These are phyloP conservation scores for Porites lobata DNA, from an alignment of 92 coral and sea anemone species.

Conservation along the genomic window DNA sequence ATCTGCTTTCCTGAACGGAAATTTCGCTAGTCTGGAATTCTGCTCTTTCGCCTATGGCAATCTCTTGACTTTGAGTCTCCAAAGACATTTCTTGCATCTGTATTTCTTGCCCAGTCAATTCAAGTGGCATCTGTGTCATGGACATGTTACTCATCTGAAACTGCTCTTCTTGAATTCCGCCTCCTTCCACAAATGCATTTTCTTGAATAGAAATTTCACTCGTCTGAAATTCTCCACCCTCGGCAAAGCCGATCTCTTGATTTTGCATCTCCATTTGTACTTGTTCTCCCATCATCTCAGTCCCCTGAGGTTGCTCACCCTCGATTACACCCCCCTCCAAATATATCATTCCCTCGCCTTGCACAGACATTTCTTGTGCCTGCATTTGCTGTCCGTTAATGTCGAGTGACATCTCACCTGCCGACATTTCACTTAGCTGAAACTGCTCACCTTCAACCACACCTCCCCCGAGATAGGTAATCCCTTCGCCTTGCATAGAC, in stretches of 20 bases:
- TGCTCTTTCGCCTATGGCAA: constrained; percentile 6
- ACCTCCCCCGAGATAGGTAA: background rate
- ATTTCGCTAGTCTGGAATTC: background rate
- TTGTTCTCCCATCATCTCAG: constrained; percentile 15
- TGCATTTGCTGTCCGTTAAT: constrained; percentile 6
- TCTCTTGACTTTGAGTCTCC: constrained; percentile 12
- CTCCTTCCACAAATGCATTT: too few relatives aligned
- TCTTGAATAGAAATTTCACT: background rate
- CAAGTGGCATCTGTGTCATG: background rate
- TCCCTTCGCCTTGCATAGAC: background rate
- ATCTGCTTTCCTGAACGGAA: too few relatives aligned
- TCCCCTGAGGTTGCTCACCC: background rate
- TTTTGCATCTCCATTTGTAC: background rate
- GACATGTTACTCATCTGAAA: background rate
- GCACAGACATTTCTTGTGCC: constrained; percentile 1
- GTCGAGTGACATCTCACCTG: background rate
- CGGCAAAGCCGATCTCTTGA: constrained; percentile 13
- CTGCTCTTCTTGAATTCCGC: background rate
- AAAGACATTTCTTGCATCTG: constrained; percentile 1
- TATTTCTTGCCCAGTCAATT: constrained; percentile 1
- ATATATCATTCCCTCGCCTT: background rate
- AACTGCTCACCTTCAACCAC: background rate
- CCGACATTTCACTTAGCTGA: background rate
- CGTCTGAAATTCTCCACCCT: constrained; percentile 22
- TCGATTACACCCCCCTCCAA: background rate